Conservation (phyloP, 1,140 invertebrate genomes). For the Tetragonula clypearis region DNA sequence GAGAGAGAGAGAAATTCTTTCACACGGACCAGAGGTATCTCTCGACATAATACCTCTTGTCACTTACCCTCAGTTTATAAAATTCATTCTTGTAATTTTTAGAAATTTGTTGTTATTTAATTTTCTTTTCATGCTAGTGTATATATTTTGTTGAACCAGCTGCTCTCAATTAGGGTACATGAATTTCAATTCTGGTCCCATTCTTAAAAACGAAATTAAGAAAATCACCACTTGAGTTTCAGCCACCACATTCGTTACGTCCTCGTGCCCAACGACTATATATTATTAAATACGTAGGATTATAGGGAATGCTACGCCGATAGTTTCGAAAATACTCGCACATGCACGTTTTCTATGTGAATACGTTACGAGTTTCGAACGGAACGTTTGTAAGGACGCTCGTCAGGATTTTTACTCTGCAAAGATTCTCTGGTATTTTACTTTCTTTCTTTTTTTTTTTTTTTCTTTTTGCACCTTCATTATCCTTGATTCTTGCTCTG, state of each 20-base stretch:
- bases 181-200: no score
- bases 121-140: no score
- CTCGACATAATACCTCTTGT: neutral
- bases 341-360: conserved; percentile 7
- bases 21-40: conserved; percentile 20
- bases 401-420: conserved; percentile 8
- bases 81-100: neutral
- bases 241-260: no score
- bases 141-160: no score
- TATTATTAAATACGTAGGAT: neutral
- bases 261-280: no score
- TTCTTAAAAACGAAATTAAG: no score
- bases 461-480: conserved; percentile 1
- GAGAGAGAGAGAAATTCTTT: conserved; percentile 36
- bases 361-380: conserved; percentile 15
- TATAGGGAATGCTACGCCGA: neutral
- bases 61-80: neutral
- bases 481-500: neutral
- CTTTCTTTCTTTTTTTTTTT: neutral
- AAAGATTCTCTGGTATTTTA: neutral
- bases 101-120: no score
- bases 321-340: conserved; percentile 25
- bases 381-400: neutral
- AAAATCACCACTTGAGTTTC: neutral
- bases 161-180: no score